Base-by-base conservation (phyloP, 2,888 invertebrate genomes). In the Abrostola triplasia region DNA sequence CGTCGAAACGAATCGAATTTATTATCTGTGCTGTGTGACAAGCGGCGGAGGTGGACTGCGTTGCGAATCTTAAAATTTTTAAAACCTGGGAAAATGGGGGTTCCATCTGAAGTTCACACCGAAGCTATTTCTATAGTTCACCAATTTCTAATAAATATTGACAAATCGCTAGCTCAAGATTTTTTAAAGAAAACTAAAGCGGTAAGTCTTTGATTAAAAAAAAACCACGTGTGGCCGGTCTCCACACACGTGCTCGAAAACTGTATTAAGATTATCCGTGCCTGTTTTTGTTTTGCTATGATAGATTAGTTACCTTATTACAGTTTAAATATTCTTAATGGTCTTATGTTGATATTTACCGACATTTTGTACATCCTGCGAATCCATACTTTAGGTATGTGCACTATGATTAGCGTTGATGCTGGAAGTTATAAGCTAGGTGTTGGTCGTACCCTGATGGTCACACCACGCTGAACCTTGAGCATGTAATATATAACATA, bases 181-280 rank as follows among this genome's bases (percentile, higher is more conserved):
- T 97, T 96, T 84, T 95, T 96, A 82, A 95, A 96, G 81, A 97
- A 96, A 91, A 95, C 96, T 0, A 97, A 97, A 87, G 96, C 97
- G 92, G 97, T 97, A 95, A 96, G 97, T 95, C 53, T 50, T 62
- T 50, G 59, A 74, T 67, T 69, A 63, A 50, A 68, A 79, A 72
- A 54, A 76, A 73, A 90, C 91, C 93, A 93, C 93, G 92, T 93
- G 91, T 88, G 85, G 78, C 73, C 73, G 70, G 65, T 41, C 41
- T 50, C 64, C 83, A 87, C 92, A 87, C 92, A 91, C 89, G 93
- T 93, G 91, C 83, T 86, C 62, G 47, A 38, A 13, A 36, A 37
- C 5, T n/a, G 24, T 12, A 12, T 44, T 12, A 13, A 55, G 42
- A 52, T 48, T 47, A 38, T 38, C 12, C 7, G 0, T 38, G 47